These are phyloP conservation scores for Lobophora halterata DNA, from an alignment of 2,888 invertebrate species.

Conservation along the genomic window DNA sequence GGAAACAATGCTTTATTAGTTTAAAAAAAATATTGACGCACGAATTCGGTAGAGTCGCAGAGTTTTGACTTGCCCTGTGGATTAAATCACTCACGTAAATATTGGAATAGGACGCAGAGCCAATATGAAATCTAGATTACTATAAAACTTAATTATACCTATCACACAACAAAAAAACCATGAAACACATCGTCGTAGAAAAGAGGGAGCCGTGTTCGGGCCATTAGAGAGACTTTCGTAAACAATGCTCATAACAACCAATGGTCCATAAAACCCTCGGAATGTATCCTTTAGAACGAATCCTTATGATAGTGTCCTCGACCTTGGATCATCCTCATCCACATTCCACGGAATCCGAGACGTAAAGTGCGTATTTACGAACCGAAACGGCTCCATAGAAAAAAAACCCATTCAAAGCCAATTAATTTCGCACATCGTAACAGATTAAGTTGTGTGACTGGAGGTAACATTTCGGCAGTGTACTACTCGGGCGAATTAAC, in stretches of 20 bases:
- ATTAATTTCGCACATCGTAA: background rate
- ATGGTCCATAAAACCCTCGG: conserved; percentile 17
- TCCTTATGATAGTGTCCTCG: conserved; percentile 11
- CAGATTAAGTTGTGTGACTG: too few species aligned
- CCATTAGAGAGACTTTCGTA: conserved; percentile 6
- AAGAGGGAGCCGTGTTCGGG: conserved; percentile 6
- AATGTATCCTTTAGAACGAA: conserved; percentile 15
- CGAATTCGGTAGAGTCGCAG: too few species aligned
- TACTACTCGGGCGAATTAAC: too few species aligned
- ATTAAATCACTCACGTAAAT: too few species aligned
- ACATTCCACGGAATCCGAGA: conserved; percentile 15
- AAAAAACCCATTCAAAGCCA: background rate
- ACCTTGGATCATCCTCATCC: conserved; percentile 16
- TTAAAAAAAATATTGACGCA: too few species aligned
- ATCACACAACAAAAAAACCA: background rate
- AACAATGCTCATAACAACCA: conserved; percentile 11
- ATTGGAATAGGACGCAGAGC: too few species aligned
- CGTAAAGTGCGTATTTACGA: background rate
- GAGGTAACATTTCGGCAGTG: too few species aligned
- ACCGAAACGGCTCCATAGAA: too few species aligned
- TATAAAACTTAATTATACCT: too few species aligned
- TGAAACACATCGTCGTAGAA: conserved; percentile 4
- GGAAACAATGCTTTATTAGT: too few species aligned
- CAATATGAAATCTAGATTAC: too few species aligned
- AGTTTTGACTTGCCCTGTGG: too few species aligned